These are phyloP conservation scores for Dolichoris vasculosae DNA, from an alignment of 1,140 invertebrate genomes.

Conservation along the genomic window DNA sequence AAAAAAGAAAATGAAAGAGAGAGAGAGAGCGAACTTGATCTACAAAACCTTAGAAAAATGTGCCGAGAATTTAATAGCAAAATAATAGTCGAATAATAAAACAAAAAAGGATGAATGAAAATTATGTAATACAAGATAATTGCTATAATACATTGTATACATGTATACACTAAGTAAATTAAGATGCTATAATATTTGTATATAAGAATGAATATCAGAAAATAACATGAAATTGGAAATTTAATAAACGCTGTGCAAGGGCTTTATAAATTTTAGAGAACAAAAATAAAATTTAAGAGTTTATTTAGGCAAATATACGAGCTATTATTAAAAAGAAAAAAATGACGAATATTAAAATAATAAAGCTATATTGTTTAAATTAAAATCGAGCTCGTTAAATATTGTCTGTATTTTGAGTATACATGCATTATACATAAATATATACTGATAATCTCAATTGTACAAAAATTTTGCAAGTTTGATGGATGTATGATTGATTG, in stretches of 20 bases:
- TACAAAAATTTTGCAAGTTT: constrained; percentile 50
- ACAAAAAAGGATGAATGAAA: constrained; percentile 26
- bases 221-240: constrained; percentile 52
- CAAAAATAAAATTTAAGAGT: constrained; percentile 29
- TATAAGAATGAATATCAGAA: constrained; percentile 56
- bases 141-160: constrained; percentile 59
- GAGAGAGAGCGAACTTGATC: constrained; percentile 4
- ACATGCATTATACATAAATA: constrained; percentile 40
- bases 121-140: constrained; percentile 45
- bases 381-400: not conserved
- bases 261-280: constrained; percentile 52
- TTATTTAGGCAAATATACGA: not conserved
- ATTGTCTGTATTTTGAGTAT: constrained; percentile 34
- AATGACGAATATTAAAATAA: constrained; percentile 7
- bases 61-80: constrained; percentile 48
- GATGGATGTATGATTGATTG: constrained; percentile 38
- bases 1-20: not conserved
- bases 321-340: constrained; percentile 3
- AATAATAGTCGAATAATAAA: constrained; percentile 16
- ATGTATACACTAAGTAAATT: constrained; percentile 56
- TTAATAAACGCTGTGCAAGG: constrained; percentile 56
- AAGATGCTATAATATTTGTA: constrained; percentile 64
- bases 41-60: constrained; percentile 38
- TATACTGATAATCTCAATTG: constrained; percentile 40
- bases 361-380: constrained; percentile 23